These are phyloP conservation scores for Chaenogobius annularis DNA, from an alignment of 2,113 vertebrate genomes.

Conservation along the genomic window DNA sequence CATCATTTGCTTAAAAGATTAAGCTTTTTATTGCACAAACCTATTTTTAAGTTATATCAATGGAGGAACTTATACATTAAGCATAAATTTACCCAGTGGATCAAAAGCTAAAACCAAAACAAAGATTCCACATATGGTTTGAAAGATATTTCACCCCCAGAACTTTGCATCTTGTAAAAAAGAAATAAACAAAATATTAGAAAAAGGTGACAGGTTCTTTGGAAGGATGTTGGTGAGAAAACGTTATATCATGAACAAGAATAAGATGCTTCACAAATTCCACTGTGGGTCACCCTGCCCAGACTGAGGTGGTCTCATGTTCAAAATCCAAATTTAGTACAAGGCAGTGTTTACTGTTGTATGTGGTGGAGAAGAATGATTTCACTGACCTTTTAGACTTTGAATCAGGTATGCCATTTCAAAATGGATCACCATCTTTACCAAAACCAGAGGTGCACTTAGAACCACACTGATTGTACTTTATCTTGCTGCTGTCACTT, in stretches of 20 bases:
- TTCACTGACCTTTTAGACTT: background rate
- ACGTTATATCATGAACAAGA: background rate
- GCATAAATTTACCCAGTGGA: background rate
- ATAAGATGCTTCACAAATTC: background rate
- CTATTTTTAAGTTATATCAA: background rate
- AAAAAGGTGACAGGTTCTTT: background rate
- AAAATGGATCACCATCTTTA: slow-evolving; percentile 12
- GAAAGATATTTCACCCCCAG: too few relatives aligned
- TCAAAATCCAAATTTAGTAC: background rate
- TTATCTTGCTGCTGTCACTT: slow-evolving; percentile 52
- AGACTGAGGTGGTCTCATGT: slow-evolving; percentile 8
- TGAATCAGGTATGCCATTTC: slow-evolving; percentile 10
- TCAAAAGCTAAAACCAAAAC: background rate
- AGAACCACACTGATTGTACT: slow-evolving; percentile 50
- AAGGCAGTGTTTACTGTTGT: slow-evolving; percentile 3
- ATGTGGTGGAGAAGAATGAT: background rate
- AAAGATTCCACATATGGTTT: too few relatives aligned
- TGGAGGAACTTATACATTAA: background rate
- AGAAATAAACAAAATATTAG: background rate
- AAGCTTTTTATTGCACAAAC: background rate
- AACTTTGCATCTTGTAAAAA: too few relatives aligned
- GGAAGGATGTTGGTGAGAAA: background rate
- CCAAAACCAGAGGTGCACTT: slow-evolving; percentile 61
- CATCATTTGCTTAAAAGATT: background rate
- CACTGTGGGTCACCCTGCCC: slow-evolving; percentile 12